Base-by-base conservation (phyloP, 2,113 vertebrate species). In the Hippotragus niger region DNA sequence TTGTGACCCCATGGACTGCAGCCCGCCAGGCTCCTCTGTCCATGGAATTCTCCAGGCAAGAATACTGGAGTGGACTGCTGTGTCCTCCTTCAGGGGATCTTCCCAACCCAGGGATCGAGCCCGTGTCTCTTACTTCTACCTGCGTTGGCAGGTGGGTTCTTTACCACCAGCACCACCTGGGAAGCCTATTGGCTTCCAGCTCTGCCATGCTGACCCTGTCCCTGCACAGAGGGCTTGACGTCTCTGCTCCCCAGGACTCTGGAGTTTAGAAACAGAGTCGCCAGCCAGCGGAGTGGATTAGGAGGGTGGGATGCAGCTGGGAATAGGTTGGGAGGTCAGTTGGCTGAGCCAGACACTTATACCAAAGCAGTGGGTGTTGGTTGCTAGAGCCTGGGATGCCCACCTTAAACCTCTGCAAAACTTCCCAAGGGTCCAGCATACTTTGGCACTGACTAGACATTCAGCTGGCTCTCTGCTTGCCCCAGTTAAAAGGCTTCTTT, bases 121-220 rank as follows among this genome's bases (percentile, higher is more conserved):
- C 6, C 0, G 3, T 1, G 1, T 40, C 40, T 43, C 71, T 76
- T 43, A 27, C 0, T 0, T 76, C 71, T 76, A 1, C 23, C 23
- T 27, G 23, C 40, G 14, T 43, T 27, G 40, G 71, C 40, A 43
- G 23, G 23, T 76, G 71, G 36, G 12, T 43, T 76, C 71, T 76
- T 43, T 43, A 76, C 71, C 71, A 43, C 71, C 12, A 76, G 23
- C 0, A 2, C 71, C 12, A 25, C 67, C 19, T 71, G 67, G 67
- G 67, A 40, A 89, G 62, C 17, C 55, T 12, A 33, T 7, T 9
- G 0, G 11, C 19, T 27, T 36, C 23, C 31, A 47, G 2, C 16
- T 86, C 81, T 53, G 21, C 40, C 1, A 0, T 27, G 36, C 27
- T 76, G 53, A 19, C 29, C 58, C 83, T 13, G 6, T 14, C 36